phyloP scores from a whole-genome alignment of 2,888 invertebrate species.

The Neocrepidodera transversa region DNA sequence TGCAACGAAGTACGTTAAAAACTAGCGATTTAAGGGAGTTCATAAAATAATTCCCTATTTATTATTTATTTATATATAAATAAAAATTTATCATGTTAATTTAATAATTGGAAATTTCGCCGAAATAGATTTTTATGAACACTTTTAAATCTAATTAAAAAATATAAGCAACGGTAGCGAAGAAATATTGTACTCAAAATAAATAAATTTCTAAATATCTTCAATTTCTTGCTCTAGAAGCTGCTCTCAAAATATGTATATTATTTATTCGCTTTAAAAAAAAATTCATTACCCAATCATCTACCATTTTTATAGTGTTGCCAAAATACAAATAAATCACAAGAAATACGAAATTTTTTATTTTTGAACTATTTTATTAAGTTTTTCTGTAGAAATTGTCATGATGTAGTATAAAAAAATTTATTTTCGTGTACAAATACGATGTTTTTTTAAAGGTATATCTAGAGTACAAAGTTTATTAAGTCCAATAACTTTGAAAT shows the following conservation, averaged over 20 bases:
- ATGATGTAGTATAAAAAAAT: constrained; percentile 55
- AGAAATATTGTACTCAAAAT: constrained; percentile 45
- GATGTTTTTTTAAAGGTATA: too few species aligned
- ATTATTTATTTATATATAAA: too few species aligned
- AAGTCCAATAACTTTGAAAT: too few species aligned
- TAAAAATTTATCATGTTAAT: too few species aligned
- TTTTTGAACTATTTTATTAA: constrained; percentile 26
- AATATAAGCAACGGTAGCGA: constrained; percentile 36
- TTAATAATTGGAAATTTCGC: too few species aligned
- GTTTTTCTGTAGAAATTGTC: constrained; percentile 48
- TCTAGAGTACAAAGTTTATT: too few species aligned
- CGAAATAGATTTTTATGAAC: too few species aligned
- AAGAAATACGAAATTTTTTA: background rate
- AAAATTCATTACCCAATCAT: background rate
- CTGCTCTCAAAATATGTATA: constrained; percentile 37
- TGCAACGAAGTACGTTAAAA: constrained; percentile 53
- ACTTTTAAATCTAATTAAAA: background rate
- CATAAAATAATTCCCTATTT: background rate
- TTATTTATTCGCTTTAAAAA: constrained; percentile 11
- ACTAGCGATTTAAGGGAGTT: background rate
- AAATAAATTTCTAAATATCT: constrained; percentile 26
- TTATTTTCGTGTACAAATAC: too few species aligned
- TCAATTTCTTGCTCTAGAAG: constrained; percentile 45
- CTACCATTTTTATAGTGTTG: background rate
- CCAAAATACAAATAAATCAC: background rate